A percentile compares a stretch with the other conserved stretches of the same genome.
phyloP scores from a whole-genome alignment of 35 echinoderm and acorn worm genomes.

The Ophioderma brevispina region DNA sequence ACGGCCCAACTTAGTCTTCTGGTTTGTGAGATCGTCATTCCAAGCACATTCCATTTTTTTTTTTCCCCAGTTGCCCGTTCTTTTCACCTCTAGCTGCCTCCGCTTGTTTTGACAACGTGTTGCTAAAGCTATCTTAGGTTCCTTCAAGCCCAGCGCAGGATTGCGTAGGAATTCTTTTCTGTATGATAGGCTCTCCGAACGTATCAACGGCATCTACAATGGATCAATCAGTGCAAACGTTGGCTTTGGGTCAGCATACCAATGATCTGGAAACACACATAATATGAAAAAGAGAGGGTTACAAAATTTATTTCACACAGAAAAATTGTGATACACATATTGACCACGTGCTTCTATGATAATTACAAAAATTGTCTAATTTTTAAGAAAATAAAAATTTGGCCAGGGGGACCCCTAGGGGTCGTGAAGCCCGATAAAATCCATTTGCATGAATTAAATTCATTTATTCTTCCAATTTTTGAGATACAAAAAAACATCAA shows the following conservation, averaged over 20 bases:
- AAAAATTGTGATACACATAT: too few species aligned
- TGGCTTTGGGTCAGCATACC: conserved; percentile 21
- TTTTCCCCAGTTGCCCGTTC: background rate
- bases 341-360: too few species aligned
- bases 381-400: too few species aligned
- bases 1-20: background rate
- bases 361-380: too few species aligned
- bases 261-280: conserved; percentile 38
- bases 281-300: background rate
- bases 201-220: conserved; percentile 7
- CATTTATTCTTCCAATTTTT: too few species aligned
- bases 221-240: conserved; percentile 30
- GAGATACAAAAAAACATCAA: too few species aligned
- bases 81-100: conserved; percentile 1
- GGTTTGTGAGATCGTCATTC: conserved; percentile 6
- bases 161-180: conserved; percentile 7
- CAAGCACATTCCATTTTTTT: background rate
- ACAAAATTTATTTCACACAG: too few species aligned
- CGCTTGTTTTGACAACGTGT: conserved; percentile 1
- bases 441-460: too few species aligned
- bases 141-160: conserved; percentile 26
- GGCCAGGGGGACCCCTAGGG: too few species aligned
- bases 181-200: background rate
- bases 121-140: conserved; percentile 12
- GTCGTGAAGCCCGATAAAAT: too few species aligned